A percentile compares a stretch with the other conserved stretches of the same genome.
Conservation (phyloP, 2,888 invertebrate genomes). For the Onthophagus sagittarius region DNA sequence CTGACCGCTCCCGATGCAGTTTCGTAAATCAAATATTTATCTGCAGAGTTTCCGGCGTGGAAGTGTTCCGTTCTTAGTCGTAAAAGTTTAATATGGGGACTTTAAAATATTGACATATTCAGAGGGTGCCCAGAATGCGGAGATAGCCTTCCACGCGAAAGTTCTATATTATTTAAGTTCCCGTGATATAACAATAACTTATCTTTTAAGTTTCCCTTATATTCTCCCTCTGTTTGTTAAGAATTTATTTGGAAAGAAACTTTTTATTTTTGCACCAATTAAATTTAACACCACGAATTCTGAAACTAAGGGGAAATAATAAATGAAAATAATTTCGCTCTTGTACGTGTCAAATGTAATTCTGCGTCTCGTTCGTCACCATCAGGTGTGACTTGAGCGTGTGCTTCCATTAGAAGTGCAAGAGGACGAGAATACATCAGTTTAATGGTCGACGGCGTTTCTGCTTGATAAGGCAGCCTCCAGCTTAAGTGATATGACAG, state of each 20-base stretch:
- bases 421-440: conserved; percentile 5
- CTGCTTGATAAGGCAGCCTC: conserved; percentile 21
- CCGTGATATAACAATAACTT: neutral
- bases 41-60: neutral
- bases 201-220: no score
- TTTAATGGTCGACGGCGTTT: conserved; percentile 22
- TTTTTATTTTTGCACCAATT: no score
- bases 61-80: neutral
- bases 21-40: neutral
- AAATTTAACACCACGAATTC: no score
- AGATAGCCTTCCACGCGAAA: neutral
- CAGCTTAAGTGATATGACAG: conserved; percentile 21
- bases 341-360: neutral
- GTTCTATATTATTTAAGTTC: neutral
- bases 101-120: neutral
- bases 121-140: neutral
- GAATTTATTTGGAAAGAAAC: no score
- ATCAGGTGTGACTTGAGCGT: neutral
- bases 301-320: no score
- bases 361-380: neutral
- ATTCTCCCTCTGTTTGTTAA: no score
- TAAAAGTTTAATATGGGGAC: neutral
- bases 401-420: conserved; percentile 1
- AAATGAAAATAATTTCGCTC: neutral
- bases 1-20: neutral